These are phyloP conservation scores for Corynorhinus townsendii DNA, from an alignment of 2,113 vertebrate genomes.

Conservation along the genomic window DNA sequence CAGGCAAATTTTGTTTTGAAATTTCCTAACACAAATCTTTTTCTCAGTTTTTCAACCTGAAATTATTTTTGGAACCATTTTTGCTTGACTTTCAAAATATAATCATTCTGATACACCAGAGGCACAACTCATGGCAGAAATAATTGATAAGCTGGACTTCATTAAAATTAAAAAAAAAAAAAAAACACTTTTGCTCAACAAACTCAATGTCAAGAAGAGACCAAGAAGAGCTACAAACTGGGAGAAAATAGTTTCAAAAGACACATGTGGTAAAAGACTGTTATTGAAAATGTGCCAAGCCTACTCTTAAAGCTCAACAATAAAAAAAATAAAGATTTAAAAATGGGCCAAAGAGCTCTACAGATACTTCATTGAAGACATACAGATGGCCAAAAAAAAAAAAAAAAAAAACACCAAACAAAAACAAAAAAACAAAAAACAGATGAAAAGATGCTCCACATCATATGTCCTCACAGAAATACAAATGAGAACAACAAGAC, in stretches of 20 bases:
- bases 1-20: background rate
- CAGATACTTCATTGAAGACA: background rate
- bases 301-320: background rate
- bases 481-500: background rate
- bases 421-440: too few species aligned
- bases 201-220: background rate
- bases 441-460: background rate
- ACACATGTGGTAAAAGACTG: background rate
- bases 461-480: background rate
- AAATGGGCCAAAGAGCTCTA: background rate
- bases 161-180: background rate
- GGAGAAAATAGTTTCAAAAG: background rate
- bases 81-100: background rate
- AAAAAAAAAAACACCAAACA: too few species aligned
- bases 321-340: background rate
- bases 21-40: slow-evolving; percentile 14
- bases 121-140: background rate
- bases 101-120: background rate
- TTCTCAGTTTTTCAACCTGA: background rate
- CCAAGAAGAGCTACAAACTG: background rate
- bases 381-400: background rate
- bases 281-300: background rate
- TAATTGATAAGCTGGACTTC: background rate
- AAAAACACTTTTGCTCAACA: background rate
- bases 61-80: slow-evolving; percentile 6